Evolutionary conservation across 2,888 invertebrate species (phyloP).

Genomic region (Agonopterix heracliana): DNA sequence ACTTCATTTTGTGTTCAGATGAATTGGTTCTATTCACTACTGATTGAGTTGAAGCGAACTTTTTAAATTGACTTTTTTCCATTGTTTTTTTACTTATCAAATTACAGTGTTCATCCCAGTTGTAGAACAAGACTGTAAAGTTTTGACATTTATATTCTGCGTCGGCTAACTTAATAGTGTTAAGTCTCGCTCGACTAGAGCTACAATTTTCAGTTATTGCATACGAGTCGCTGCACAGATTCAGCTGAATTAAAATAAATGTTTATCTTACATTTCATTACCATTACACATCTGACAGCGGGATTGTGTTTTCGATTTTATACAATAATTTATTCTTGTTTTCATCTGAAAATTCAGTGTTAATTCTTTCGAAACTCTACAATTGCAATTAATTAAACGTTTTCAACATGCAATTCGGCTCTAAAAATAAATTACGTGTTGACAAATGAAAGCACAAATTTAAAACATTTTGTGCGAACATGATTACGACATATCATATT

Average conservation of each 20-base stretch:
- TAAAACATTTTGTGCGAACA: too few relatives aligned
- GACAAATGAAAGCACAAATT: too few relatives aligned
- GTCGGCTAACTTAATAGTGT: slow-evolving; percentile 32
- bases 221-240: slow-evolving; percentile 26
- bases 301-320: background rate
- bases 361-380: too few relatives aligned
- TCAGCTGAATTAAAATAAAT: slow-evolving; percentile 15
- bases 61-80: too few relatives aligned
- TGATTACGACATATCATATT: too few relatives aligned
- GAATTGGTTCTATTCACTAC: too few relatives aligned
- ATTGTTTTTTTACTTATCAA: background rate
- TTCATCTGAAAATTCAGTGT: too few relatives aligned
- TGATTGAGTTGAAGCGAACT: too few relatives aligned
- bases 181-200: slow-evolving; percentile 22
- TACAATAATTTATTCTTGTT: too few relatives aligned
- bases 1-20: background rate
- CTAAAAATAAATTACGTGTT: too few relatives aligned
- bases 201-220: slow-evolving; percentile 30
- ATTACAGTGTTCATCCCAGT: slow-evolving; percentile 10
- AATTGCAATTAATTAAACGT: too few relatives aligned
- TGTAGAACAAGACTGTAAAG: slow-evolving; percentile 13
- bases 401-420: too few relatives aligned
- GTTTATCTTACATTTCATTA: background rate
- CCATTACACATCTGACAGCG: background rate
- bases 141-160: slow-evolving; percentile 23